These are phyloP conservation scores for Cavia aperea DNA, from an alignment of 2,113 vertebrate species.

Conservation along the genomic window DNA sequence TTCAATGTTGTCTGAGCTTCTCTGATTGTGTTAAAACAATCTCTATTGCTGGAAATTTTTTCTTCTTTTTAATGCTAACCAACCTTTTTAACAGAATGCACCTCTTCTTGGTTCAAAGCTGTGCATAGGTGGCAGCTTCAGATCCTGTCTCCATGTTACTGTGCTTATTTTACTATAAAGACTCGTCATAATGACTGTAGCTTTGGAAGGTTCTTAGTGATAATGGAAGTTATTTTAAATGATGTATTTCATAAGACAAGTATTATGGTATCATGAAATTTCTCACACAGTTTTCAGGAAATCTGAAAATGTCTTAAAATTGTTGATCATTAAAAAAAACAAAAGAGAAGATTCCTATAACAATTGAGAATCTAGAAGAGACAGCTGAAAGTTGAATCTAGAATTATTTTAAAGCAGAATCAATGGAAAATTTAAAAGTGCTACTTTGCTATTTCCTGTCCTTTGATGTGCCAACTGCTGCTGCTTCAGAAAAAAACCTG, in stretches of 20 bases:
- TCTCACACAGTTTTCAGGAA: background rate
- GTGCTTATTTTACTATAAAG: background rate
- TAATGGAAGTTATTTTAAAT: background rate
- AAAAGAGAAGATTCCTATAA: background rate
- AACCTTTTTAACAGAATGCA: background rate
- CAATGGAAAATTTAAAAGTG: background rate
- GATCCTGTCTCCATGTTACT: background rate
- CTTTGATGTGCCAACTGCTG: background rate
- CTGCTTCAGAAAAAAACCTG: background rate
- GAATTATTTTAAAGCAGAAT: background rate
- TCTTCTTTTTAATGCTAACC: background rate
- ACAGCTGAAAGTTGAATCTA: background rate
- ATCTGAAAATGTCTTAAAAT: background rate
- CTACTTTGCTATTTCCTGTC: background rate
- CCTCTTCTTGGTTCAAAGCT: fast-evolving
- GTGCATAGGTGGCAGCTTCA: too few species aligned
- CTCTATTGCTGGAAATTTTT: background rate
- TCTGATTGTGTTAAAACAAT: too few species aligned
- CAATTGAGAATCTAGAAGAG: background rate
- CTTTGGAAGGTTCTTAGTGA: background rate
- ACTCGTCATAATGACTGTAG: too few species aligned
- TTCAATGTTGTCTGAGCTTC: background rate
- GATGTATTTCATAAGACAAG: background rate
- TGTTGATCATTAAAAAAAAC: background rate
- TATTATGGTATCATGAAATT: background rate